Conservation (phyloP, 1,140 invertebrate species). For the Bombus huntii region DNA sequence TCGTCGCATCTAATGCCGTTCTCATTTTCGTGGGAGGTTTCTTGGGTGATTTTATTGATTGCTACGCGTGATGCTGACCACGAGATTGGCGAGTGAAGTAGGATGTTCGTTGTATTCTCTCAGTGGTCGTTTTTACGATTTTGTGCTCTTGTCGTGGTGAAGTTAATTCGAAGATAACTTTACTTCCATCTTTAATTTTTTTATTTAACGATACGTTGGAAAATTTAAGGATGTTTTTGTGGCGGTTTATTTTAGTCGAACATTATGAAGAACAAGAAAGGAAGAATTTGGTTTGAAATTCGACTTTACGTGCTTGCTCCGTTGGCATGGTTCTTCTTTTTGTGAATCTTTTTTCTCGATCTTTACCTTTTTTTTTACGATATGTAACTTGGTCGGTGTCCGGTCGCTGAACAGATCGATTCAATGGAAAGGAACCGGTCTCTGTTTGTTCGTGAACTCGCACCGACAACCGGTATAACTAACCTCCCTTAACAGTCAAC, state of each 20-base stretch:
- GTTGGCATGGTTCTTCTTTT: neutral
- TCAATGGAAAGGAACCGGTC: conserved; percentile 75
- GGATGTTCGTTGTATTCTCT: neutral
- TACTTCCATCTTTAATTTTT: neutral
- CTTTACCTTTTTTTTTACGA: conserved; percentile 42
- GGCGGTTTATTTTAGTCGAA: neutral
- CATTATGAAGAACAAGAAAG: neutral
- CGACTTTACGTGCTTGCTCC: no score
- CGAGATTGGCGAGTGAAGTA: neutral
- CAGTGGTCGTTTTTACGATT: neutral
- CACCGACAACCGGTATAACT: conserved; percentile 74
- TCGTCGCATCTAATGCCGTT: neutral
- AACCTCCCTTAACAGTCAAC: conserved; percentile 72
- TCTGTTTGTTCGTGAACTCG: conserved; percentile 66
- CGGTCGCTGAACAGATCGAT: conserved; percentile 60
- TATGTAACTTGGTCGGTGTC: conserved; percentile 55
- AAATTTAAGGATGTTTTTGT: neutral
- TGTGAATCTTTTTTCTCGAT: conserved; percentile 54
- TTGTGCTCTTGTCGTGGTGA: no score
- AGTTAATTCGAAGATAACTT: neutral
- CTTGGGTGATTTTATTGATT: neutral
- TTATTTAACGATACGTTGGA: neutral
- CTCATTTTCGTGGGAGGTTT: neutral
- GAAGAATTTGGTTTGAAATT: neutral
- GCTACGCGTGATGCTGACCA: neutral